phyloP scores from a whole-genome alignment of 1,140 invertebrate species.

The Nasonia vitripennis region DNA sequence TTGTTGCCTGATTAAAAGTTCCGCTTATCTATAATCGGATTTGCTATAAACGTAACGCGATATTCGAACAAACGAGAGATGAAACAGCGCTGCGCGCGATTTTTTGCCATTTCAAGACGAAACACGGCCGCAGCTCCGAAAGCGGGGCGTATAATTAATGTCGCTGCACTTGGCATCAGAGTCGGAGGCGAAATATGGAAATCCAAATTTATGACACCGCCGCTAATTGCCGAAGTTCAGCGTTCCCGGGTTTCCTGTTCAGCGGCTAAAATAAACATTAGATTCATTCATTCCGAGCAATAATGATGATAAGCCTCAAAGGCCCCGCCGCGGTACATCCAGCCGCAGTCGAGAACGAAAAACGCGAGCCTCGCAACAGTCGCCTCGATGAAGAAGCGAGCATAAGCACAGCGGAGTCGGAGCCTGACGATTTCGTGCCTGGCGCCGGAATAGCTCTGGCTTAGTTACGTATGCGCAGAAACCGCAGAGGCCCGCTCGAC shows the following conservation, averaged over 20 bases:
- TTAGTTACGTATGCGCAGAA: constrained; percentile 62
- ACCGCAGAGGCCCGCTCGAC: constrained; percentile 59
- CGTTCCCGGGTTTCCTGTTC: no score
- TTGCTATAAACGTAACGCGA: no score
- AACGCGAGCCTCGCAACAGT: neutral
- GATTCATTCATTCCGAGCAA: no score
- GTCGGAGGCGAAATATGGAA: neutral
- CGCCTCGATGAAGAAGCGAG: neutral
- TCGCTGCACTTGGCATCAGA: neutral
- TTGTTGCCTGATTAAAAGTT: no score
- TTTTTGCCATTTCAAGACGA: neutral
- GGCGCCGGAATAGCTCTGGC: constrained; percentile 58
- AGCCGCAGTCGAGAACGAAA: no score
- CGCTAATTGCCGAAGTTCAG: neutral
- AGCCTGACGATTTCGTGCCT: constrained; percentile 42
- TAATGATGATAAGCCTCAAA: no score
- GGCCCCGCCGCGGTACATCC: no score
- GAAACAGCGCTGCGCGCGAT: no score
- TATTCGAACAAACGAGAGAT: no score
- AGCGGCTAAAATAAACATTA: no score
- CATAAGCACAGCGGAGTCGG: neutral
- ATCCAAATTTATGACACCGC: constrained; percentile 4
- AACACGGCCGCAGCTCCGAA: neutral
- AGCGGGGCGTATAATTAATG: neutral
- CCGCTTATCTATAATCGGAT: no score